These are phyloP conservation scores for Platypus cylindrus DNA, from an alignment of 2,888 invertebrate genomes.

Conservation along the genomic window DNA sequence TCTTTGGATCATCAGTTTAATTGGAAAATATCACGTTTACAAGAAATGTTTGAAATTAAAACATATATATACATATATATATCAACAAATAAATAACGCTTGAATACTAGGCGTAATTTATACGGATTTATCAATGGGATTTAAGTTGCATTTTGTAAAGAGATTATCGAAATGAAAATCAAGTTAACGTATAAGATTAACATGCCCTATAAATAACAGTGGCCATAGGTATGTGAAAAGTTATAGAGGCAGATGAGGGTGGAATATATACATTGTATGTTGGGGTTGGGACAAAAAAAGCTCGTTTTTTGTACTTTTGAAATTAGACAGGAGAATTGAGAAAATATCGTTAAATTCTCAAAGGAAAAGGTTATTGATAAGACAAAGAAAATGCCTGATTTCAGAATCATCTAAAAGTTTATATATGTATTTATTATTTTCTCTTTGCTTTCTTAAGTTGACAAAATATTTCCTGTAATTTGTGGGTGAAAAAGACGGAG, in stretches of 20 bases:
- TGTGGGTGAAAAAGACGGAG: slow-evolving; percentile 10
- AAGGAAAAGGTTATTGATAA: not conserved
- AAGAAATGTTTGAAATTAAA: too few relatives aligned
- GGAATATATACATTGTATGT: too few relatives aligned
- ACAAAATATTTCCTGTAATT: slow-evolving; percentile 13
- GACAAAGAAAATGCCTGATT: slow-evolving; percentile 2
- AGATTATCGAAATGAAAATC: slow-evolving; percentile 16
- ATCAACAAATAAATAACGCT: not conserved
- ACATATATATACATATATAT: slow-evolving; percentile 3
- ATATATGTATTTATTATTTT: slow-evolving; percentile 2
- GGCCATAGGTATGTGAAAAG: slow-evolving; percentile 15
- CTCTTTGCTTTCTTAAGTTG: slow-evolving; percentile 9
- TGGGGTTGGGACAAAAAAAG: too few relatives aligned
- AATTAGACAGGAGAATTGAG: too few relatives aligned
- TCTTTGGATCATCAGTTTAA: not conserved
- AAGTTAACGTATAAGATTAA: slow-evolving; percentile 19
- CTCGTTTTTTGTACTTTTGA: too few relatives aligned
- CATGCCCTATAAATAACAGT: slow-evolving; percentile 18
- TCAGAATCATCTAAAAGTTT: not conserved
- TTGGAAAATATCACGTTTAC: too few relatives aligned
- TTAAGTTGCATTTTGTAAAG: slow-evolving; percentile 14
- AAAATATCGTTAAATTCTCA: not conserved
- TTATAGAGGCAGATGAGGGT: too few relatives aligned
- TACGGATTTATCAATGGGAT: slow-evolving; percentile 11
- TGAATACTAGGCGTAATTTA: too few relatives aligned